Conservation (phyloP, 2,113 vertebrate genomes). For the Nerophis ophidion region DNA sequence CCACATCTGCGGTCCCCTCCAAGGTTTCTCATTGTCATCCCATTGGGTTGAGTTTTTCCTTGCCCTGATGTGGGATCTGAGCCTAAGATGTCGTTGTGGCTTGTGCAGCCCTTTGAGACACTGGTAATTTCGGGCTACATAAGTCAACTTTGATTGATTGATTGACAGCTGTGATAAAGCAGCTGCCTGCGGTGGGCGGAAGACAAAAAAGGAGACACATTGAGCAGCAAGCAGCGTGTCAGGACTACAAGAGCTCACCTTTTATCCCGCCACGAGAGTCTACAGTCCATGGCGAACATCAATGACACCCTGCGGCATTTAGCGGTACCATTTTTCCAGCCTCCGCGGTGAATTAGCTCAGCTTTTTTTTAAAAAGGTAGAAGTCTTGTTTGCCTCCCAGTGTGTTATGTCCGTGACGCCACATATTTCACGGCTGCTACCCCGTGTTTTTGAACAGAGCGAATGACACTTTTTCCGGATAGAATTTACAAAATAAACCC, state of each 20-base stretch:
- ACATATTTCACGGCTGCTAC: constrained; percentile 33
- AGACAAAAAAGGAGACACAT: constrained; percentile 3
- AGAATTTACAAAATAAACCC: constrained; percentile 33
- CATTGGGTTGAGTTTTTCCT: too few relatives aligned
- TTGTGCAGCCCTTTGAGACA: too few relatives aligned
- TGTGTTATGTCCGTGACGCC: constrained; percentile 44
- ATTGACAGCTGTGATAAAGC: neutral
- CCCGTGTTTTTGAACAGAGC: neutral
- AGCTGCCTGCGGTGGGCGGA: neutral
- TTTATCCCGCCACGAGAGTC: constrained; percentile 59
- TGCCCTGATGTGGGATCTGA: too few relatives aligned
- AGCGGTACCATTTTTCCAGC: constrained; percentile 7
- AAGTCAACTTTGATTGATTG: too few relatives aligned
- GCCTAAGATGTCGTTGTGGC: too few relatives aligned
- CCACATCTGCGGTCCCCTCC: too few relatives aligned
- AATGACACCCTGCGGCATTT: constrained; percentile 34
- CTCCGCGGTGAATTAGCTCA: constrained; percentile 10
- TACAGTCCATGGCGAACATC: constrained; percentile 54
- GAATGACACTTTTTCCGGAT: constrained; percentile 28
- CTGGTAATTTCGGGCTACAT: too few relatives aligned
- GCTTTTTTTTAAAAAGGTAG: neutral
- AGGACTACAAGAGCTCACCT: constrained; percentile 56
- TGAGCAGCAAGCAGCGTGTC: constrained; percentile 20
- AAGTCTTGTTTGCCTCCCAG: constrained; percentile 39
- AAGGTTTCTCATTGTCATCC: too few relatives aligned